A percentile compares a stretch with the other conserved stretches of the same genome.
Evolutionary conservation across 2,113 vertebrate species (phyloP).

Genomic region (Callipepla squamata): DNA sequence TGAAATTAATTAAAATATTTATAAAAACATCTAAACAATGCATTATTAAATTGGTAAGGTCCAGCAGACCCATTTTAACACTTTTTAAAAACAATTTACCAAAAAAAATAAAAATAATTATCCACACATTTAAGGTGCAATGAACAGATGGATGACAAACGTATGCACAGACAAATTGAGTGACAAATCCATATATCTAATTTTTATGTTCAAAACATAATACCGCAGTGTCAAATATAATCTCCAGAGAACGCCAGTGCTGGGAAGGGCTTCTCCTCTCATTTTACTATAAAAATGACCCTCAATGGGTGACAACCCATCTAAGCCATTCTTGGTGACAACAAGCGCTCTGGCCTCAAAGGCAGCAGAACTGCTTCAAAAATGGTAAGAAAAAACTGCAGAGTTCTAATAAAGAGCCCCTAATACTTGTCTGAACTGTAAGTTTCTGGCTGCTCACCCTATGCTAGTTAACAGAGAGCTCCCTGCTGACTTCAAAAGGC

Average conservation of each 20-base stretch:
- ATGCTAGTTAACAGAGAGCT: background rate
- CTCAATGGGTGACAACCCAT: background rate
- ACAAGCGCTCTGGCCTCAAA: background rate
- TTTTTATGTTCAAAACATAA: constrained; percentile 72
- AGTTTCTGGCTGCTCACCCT: constrained; percentile 10
- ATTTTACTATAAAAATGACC: constrained; percentile 43
- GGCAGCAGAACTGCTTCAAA: background rate
- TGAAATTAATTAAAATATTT: constrained; percentile 39
- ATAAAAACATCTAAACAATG: constrained; percentile 45
- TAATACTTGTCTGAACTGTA: constrained; percentile 34
- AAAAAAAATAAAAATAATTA: constrained; percentile 54
- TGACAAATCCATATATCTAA: constrained; percentile 69
- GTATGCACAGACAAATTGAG: constrained; percentile 71
- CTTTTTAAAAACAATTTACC: constrained; percentile 49
- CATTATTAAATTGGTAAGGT: constrained; percentile 41
- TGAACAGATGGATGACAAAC: constrained; percentile 74
- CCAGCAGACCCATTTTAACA: constrained; percentile 55
- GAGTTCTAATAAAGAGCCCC: constrained; percentile 15
- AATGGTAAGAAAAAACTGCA: background rate
- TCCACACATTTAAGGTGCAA: constrained; percentile 56
- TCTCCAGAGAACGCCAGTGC: constrained; percentile 27
- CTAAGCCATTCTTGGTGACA: background rate
- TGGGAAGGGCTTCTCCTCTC: constrained; percentile 29
- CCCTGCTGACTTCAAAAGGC: constrained; percentile 58
- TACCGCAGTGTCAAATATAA: constrained; percentile 66